A percentile compares a stretch with the other conserved stretches of the same genome.
These are phyloP conservation scores for Apocheima hispidaria DNA, from an alignment of 2,888 invertebrate species.

Conservation along the genomic window DNA sequence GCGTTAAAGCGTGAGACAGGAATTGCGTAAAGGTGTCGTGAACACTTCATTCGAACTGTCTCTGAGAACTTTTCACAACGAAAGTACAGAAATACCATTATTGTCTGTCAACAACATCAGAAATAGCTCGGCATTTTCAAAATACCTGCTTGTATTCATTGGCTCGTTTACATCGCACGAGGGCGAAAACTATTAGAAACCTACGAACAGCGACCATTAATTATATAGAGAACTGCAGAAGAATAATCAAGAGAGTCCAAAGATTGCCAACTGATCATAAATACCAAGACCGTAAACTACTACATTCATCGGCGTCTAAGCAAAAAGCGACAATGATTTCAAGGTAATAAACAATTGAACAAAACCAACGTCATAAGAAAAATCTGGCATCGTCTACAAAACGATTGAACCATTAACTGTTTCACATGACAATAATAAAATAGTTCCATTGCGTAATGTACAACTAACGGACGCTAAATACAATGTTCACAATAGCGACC, in stretches of 20 bases:
- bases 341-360: conserved; percentile 25
- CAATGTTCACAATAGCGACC: conserved; percentile 45
- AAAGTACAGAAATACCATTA: conserved; percentile 78
- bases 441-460: conserved; percentile 33
- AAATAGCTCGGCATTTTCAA: conserved; percentile 64
- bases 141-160: conserved; percentile 51
- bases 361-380: conserved; percentile 31
- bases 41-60: conserved; percentile 74
- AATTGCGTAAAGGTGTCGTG: conserved; percentile 83
- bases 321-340: conserved; percentile 24
- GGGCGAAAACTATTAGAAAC: conserved; percentile 14
- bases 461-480: conserved; percentile 31
- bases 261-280: not conserved
- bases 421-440: conserved; percentile 39
- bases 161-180: conserved; percentile 32
- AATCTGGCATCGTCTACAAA: conserved; percentile 36
- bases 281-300: not conserved
- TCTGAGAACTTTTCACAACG: conserved; percentile 72
- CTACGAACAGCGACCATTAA: conserved; percentile 1
- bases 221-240: not conserved
- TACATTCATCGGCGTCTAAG: conserved; percentile 20
- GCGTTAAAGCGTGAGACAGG: conserved; percentile 75
- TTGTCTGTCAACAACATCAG: conserved; percentile 68
- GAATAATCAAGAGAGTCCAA: not conserved
- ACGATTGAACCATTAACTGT: conserved; percentile 37